These are phyloP conservation scores for Pseudococcus longispinus DNA, from an alignment of 2,888 invertebrate species.

Conservation along the genomic window DNA sequence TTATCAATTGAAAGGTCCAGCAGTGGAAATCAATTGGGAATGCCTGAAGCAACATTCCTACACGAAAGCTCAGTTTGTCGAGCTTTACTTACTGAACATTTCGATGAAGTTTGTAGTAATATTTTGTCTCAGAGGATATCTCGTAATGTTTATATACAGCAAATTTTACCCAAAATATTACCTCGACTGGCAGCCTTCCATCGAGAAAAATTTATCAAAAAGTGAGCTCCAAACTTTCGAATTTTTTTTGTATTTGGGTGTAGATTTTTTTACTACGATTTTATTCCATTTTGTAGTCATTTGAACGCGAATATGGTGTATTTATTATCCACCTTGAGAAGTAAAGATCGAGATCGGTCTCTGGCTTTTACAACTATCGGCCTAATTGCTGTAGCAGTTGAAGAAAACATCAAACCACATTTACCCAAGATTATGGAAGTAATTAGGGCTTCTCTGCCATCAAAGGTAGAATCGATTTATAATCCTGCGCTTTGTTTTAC, in stretches of 20 bases:
- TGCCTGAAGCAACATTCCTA: conserved; percentile 46
- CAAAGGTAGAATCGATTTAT: conserved; percentile 61
- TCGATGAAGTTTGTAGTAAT: conserved; percentile 78
- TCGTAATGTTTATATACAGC: conserved; percentile 82
- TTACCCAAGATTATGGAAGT: conserved; percentile 86
- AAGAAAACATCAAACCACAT: conserved; percentile 79
- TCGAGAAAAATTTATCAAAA: conserved; percentile 77
- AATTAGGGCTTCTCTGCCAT: conserved; percentile 77
- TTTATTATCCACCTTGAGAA: conserved; percentile 76
- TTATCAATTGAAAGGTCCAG: background rate
- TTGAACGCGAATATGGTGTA: conserved; percentile 78
- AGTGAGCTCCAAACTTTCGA: conserved; percentile 62
- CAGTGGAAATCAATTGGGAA: conserved; percentile 40
- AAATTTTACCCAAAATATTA: conserved; percentile 82
- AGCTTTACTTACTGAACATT: conserved; percentile 81
- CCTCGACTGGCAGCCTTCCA: conserved; percentile 95
- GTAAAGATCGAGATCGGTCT: conserved; percentile 84
- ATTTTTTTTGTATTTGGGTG: background rate
- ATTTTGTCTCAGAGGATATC: conserved; percentile 80
- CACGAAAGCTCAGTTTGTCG: conserved; percentile 79
- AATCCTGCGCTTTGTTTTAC: background rate
- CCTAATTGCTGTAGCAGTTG: conserved; percentile 87
- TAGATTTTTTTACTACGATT: background rate
- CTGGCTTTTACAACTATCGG: conserved; percentile 91
- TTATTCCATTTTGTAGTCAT: conserved; percentile 64